These are phyloP conservation scores for Boloria euphrosyne DNA, from an alignment of 2,888 invertebrate genomes.

Conservation along the genomic window DNA sequence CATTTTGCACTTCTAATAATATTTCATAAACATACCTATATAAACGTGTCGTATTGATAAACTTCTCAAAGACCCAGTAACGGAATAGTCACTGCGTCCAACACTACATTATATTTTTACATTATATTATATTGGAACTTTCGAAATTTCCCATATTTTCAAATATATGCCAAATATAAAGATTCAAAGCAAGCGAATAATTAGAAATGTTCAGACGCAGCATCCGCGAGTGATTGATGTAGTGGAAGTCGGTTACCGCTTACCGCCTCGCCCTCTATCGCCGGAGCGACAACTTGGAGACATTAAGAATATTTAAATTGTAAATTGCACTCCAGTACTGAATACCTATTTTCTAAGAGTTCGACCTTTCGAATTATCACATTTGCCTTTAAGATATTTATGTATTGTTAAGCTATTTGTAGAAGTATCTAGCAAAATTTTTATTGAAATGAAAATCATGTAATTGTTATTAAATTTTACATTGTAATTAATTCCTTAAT, in stretches of 20 bases:
- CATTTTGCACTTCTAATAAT: no score
- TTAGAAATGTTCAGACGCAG: slow-evolving; percentile 80
- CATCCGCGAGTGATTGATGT: slow-evolving; percentile 81
- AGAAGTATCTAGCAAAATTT: not conserved
- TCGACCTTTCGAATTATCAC: slow-evolving; percentile 58
- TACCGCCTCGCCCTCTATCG: slow-evolving; percentile 42
- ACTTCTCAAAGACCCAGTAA: no score
- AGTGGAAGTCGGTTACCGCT: slow-evolving; percentile 69
- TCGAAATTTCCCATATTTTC: not conserved
- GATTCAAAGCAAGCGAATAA: slow-evolving; percentile 61
- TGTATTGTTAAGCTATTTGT: not conserved
- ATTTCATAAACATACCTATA: no score
- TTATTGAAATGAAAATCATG: not conserved
- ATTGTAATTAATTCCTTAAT: no score
- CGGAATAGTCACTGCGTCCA: no score
- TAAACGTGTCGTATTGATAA: no score
- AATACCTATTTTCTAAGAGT: slow-evolving; percentile 77
- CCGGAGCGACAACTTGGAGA: slow-evolving; percentile 73
- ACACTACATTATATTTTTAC: no score
- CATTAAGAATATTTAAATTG: slow-evolving; percentile 82
- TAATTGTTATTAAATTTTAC: no score
- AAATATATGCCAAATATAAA: slow-evolving; percentile 25
- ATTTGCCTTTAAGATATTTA: slow-evolving; percentile 20
- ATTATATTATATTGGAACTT: no score
- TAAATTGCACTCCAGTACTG: slow-evolving; percentile 80